Evolutionary conservation across 2,888 invertebrate genomes (phyloP), one percentile per base, ranked within the genome.

Genomic region (Coelinius sp.): DNA sequence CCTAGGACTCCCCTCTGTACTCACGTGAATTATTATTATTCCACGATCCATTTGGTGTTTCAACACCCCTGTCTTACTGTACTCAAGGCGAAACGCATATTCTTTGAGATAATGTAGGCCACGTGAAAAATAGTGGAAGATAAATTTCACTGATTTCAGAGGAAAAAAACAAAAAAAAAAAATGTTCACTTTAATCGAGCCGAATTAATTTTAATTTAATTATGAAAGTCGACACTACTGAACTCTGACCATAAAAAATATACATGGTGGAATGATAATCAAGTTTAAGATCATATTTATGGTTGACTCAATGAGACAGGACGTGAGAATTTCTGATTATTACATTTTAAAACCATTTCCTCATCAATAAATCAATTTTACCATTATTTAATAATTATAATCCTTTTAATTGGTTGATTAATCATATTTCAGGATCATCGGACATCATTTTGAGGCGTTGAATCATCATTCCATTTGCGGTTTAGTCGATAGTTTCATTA

Each of bases 21-120:
- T 62, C 62, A 41, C 70, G 68, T 31, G 77, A 74, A 78, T 79
- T 77, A 76, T 69, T 71, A 71, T 80, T 73, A 64, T 68, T 56
- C 68, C 62, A 35, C 56, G 59, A 68, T 68, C 62, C 25, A 62
- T 49, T 41, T n/a, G 38, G 24, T n/a, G n/a, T 63, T 62, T 70
- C 53, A 22, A 53, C 66, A 67, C 56, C 49, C 22, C 6, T 14
- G 12, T 22, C 24, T 53, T 6, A 56, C 20, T 38, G 56, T 59
- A 38, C 17, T 22, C 56, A 27, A 68, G 46, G 56, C 59, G 17
- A 68, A 44, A 62, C 59, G 25, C 63, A 63, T 63, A 41, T n/a
- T 22, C 12, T 4, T 31, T n/a, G 56, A 17, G 25, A 17, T 56
- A 56, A 56, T 59, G 17, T 59, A 59, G 59, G 59, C 35, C 59